Conservation (phyloP, 1,140 invertebrate species). For the Drepana arcuata region DNA sequence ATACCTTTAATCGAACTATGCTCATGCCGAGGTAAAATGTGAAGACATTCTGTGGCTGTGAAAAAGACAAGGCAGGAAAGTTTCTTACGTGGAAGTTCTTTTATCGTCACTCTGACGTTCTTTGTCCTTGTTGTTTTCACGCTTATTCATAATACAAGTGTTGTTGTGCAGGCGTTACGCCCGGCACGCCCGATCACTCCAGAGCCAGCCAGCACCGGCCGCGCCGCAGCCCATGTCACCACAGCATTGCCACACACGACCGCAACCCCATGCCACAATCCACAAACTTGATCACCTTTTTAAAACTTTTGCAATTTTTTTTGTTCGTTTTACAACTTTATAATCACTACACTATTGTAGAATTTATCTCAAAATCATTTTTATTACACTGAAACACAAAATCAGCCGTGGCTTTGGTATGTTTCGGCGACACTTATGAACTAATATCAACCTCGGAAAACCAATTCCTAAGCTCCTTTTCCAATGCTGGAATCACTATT, state of each 20-base stretch:
- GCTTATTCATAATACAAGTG: slow-evolving; percentile 70
- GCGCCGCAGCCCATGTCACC: slow-evolving; percentile 58
- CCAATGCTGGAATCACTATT: slow-evolving; percentile 16
- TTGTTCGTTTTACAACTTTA: slow-evolving; percentile 30
- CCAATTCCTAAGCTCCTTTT: slow-evolving; percentile 6
- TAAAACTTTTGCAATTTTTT: slow-evolving; percentile 44
- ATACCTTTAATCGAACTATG: too few relatives aligned
- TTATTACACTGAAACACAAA: slow-evolving; percentile 54
- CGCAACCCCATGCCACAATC: slow-evolving; percentile 46
- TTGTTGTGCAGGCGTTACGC: slow-evolving; percentile 53
- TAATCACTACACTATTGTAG: slow-evolving; percentile 47
- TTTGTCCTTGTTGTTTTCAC: slow-evolving; percentile 64
- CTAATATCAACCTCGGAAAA: slow-evolving; percentile 18
- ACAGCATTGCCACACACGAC: slow-evolving; percentile 30
- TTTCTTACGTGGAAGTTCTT: slow-evolving; percentile 62
- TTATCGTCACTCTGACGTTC: slow-evolving; percentile 68
- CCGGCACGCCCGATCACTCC: slow-evolving; percentile 52
- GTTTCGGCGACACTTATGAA: slow-evolving; percentile 52
- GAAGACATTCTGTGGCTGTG: too few relatives aligned
- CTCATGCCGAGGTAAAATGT: too few relatives aligned
- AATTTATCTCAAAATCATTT: slow-evolving; percentile 69
- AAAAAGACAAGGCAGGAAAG: not conserved
- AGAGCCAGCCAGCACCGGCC: slow-evolving; percentile 46
- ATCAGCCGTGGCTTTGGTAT: slow-evolving; percentile 24
- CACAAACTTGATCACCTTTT: slow-evolving; percentile 41